Conservation (phyloP, 2,113 vertebrate genomes). For the Camelus dromedarius region DNA sequence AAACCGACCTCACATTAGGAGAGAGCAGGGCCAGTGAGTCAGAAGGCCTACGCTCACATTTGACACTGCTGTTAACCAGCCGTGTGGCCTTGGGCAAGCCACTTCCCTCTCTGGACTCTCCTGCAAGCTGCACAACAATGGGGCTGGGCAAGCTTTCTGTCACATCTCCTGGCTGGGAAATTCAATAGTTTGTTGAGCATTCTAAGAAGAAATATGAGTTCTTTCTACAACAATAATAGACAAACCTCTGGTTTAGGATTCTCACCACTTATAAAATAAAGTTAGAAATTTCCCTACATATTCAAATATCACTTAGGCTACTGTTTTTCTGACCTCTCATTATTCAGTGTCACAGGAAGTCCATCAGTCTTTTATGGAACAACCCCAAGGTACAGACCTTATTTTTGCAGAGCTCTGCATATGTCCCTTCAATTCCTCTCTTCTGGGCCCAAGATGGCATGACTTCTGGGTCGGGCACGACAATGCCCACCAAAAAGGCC, state of each 20-base stretch:
- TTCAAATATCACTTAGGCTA: neutral
- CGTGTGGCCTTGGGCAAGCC: neutral
- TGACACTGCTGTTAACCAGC: neutral
- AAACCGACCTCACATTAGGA: neutral
- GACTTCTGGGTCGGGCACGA: slow-evolving; percentile 95
- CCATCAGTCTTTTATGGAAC: neutral
- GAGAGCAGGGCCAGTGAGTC: neutral
- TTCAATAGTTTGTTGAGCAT: neutral
- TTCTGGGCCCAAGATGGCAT: slow-evolving; percentile 97
- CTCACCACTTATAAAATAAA: neutral
- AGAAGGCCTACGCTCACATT: neutral
- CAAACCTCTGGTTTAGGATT: neutral
- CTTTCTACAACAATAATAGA: neutral
- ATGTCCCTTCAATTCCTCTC: slow-evolving; percentile 93
- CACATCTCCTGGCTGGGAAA: neutral
- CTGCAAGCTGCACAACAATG: neutral
- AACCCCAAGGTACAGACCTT: slow-evolving; percentile 85
- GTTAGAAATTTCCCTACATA: neutral
- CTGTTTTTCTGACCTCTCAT: neutral
- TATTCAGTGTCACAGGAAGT: neutral
- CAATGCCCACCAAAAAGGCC: slow-evolving; percentile 97
- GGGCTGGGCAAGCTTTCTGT: neutral
- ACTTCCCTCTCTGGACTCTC: neutral
- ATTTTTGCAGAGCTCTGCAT: slow-evolving; percentile 93
- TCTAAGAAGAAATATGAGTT: neutral